Base-by-base conservation (phyloP, 2,113 vertebrate genomes). In the Epinephelus fuscoguttatus region DNA sequence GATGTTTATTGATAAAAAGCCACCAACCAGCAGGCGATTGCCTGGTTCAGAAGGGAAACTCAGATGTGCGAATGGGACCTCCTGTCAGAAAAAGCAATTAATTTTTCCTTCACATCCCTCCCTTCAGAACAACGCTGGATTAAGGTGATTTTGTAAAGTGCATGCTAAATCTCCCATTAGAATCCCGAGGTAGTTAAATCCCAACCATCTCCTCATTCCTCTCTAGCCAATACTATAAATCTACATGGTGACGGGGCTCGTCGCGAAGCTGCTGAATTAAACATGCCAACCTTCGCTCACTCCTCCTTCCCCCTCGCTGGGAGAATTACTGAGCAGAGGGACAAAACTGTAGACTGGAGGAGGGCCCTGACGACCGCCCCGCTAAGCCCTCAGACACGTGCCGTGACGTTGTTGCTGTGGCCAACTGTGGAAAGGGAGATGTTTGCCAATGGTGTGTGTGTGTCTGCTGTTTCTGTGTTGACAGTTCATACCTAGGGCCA, bases 251-350 rank as follows among this genome's bases (percentile, higher is more conserved):
- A 89, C 80, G 60, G 75, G 45, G 68, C 84, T 84, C 25, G 84
- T 88, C 33, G 25, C 52, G 47, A 86, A 60, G 69, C 70, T 88
- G 64, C 73, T 93, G 93, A 94, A 93, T 93, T 93, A 93, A 92
- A 94, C 91, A 92, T 88, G 77, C 56, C 81, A 84, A 71, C 84
- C 42, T 50, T 81, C 14, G 9, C 63, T 59, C 76, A 52, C 81
- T 66, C 52, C 74, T 78, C 68, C 73, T 50, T 60, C 42, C 68
- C 30, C 23, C 45, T 89, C 52, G 42, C 78, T 49, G n/a, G 52
- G 33, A 81, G 64, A 87, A 89, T 79, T 79, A 81, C 57, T 61
- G 82, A 91, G 76, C 80, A 78, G 53, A 81, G 69, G 61, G 66
- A 82, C 25, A 52, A 45, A 57, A 64, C 72, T 30, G 50, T n/a